A percentile compares a stretch with the other conserved stretches of the same genome.
These are phyloP conservation scores for Nyctibius grandis DNA, from an alignment of 2,797 vertebrate genomes.

Conservation along the genomic window DNA sequence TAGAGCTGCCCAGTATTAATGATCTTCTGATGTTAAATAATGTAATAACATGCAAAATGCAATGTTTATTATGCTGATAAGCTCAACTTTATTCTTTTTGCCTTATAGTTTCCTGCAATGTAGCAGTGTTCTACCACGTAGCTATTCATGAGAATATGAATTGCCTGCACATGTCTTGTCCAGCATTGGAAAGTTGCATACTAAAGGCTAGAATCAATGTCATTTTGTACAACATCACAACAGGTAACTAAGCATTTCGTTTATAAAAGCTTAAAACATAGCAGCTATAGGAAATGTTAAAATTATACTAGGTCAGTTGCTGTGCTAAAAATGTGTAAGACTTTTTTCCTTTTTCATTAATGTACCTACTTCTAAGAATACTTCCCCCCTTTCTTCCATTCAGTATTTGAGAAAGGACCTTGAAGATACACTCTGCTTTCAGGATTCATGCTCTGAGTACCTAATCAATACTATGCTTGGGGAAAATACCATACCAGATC, in stretches of 20 bases:
- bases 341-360: not conserved
- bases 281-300: not conserved
- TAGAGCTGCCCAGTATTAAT: not conserved
- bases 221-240: slow-evolving; percentile 89
- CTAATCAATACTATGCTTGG: not conserved
- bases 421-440: not conserved
- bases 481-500: not conserved
- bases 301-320: not conserved
- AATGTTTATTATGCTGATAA: not conserved
- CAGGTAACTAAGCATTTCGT: slow-evolving; percentile 72
- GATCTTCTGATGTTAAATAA: not conserved
- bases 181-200: slow-evolving; percentile 87
- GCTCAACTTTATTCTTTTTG: not conserved
- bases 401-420: not conserved
- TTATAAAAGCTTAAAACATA: not conserved
- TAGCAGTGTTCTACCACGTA: slow-evolving; percentile 90
- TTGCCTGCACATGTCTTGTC: slow-evolving; percentile 91
- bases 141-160: slow-evolving; percentile 76
- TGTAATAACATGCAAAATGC: not conserved
- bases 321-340: not conserved
- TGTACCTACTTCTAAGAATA: not conserved
- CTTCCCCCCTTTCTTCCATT: not conserved
- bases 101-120: slow-evolving; percentile 86
- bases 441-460: not conserved
- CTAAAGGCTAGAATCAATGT: slow-evolving; percentile 78